phyloP scores from a whole-genome alignment of 2,888 invertebrate genomes.

The Deilephila elpenor region DNA sequence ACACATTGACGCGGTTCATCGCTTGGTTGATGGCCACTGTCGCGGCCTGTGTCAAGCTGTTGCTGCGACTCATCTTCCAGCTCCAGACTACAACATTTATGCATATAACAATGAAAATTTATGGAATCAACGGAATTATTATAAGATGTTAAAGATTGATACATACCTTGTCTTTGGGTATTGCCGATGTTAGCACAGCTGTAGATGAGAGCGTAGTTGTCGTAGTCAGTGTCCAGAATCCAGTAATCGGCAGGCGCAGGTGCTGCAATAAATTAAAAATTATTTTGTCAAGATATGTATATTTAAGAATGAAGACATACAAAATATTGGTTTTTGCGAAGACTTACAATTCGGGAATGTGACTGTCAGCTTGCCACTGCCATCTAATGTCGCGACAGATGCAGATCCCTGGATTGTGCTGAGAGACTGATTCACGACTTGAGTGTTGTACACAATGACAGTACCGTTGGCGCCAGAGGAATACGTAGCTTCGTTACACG shows the following conservation, averaged over 20 bases:
- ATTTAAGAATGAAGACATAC: neutral
- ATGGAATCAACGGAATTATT: neutral
- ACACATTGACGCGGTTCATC: constrained; percentile 49
- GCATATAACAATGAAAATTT: neutral
- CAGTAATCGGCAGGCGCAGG: constrained; percentile 73
- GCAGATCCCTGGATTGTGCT: constrained; percentile 80
- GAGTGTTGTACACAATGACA: constrained; percentile 55
- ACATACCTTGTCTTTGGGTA: constrained; percentile 60
- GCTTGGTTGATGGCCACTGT: constrained; percentile 51
- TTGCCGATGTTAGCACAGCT: constrained; percentile 77
- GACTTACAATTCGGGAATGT: constrained; percentile 62
- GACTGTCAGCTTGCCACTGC: constrained; percentile 82
- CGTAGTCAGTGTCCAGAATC: constrained; percentile 87
- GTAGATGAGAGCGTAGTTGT: constrained; percentile 86
- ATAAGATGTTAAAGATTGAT: neutral
- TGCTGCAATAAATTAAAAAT: constrained; percentile 45
- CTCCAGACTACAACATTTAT: constrained; percentile 61
- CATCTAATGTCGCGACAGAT: constrained; percentile 61
- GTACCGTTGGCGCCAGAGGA: constrained; percentile 53
- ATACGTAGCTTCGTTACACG: constrained; percentile 86
- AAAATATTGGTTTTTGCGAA: too few species aligned
- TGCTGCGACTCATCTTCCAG: constrained; percentile 68
- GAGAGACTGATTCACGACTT: constrained; percentile 71
- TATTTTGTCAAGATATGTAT: neutral
- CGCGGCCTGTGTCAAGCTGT: constrained; percentile 47